Percentiles rank a stretch among this genome's conserved stretches.
These are phyloP conservation scores for Lerista edwardsae DNA, from an alignment of 2,797 vertebrate genomes.

Conservation along the genomic window DNA sequence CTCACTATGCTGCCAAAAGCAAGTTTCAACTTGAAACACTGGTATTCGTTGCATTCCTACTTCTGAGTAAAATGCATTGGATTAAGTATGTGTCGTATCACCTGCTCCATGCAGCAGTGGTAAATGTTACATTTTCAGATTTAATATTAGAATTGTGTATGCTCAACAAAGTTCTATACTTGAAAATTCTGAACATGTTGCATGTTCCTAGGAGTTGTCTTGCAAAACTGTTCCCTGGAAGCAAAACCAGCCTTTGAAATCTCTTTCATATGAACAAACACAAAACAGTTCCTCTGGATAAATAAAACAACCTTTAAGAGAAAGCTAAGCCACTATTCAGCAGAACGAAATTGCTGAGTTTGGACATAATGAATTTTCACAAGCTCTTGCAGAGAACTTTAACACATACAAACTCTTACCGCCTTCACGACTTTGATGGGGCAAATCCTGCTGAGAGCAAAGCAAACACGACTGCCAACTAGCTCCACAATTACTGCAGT, in stretches of 20 bases:
- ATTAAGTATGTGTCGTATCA: too few relatives aligned
- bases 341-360: constrained; percentile 30
- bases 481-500: not conserved
- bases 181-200: not conserved
- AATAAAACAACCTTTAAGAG: not conserved
- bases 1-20: too few relatives aligned
- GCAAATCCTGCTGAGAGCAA: not conserved
- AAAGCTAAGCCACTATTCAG: not conserved
- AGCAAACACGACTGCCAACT: not conserved
- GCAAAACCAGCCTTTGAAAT: not conserved
- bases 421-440: not conserved
- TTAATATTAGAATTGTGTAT: not conserved
- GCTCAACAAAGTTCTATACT: not conserved
- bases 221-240: not conserved
- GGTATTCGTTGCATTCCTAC: too few relatives aligned
- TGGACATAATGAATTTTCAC: constrained; percentile 18
- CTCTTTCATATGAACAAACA: not conserved
- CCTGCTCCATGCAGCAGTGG: too few relatives aligned
- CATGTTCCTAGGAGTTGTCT: not conserved
- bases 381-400: fast-evolving
- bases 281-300: not conserved
- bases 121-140: too few relatives aligned
- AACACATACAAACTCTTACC: not conserved
- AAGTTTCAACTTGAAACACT: too few relatives aligned
- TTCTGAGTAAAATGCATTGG: too few relatives aligned